Conservation (phyloP, 2,113 vertebrate genomes). For the Ahaetulla prasina region DNA sequence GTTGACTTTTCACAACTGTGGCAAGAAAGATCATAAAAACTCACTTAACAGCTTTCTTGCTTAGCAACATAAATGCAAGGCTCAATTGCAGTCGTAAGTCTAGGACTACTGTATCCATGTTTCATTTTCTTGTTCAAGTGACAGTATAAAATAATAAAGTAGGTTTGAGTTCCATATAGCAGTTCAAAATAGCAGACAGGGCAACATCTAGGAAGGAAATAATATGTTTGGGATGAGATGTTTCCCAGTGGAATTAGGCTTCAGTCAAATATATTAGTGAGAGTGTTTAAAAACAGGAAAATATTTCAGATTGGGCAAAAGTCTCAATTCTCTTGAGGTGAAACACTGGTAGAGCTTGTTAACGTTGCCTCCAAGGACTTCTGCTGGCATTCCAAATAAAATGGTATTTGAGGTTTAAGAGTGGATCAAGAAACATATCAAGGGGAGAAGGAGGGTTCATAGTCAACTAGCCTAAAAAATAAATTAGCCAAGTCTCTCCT, state of each 20-base stretch:
- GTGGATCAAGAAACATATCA: not conserved
- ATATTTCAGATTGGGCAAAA: not conserved
- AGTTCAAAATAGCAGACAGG: not conserved
- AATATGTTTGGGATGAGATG: not conserved
- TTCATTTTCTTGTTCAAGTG: no score
- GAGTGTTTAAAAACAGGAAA: not conserved
- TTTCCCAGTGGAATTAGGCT: not conserved
- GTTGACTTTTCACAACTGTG: no score
- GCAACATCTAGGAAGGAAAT: not conserved
- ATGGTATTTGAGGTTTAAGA: not conserved
- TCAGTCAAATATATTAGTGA: not conserved
- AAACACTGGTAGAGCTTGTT: not conserved
- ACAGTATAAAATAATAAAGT: not conserved
- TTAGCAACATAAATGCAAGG: no score
- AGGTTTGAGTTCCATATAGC: not conserved
- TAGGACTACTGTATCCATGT: no score
- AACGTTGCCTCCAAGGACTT: not conserved
- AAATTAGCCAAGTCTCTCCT: not conserved
- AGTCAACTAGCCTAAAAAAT: not conserved
- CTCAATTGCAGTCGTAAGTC: no score
- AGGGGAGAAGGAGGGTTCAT: not conserved
- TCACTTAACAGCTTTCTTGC: no score
- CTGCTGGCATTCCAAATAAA: not conserved
- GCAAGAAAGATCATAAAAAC: no score
- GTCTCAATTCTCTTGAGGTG: not conserved